Evolutionary conservation across 1,140 invertebrate genomes (phyloP).

Genomic region (Copidosoma floridanum): DNA sequence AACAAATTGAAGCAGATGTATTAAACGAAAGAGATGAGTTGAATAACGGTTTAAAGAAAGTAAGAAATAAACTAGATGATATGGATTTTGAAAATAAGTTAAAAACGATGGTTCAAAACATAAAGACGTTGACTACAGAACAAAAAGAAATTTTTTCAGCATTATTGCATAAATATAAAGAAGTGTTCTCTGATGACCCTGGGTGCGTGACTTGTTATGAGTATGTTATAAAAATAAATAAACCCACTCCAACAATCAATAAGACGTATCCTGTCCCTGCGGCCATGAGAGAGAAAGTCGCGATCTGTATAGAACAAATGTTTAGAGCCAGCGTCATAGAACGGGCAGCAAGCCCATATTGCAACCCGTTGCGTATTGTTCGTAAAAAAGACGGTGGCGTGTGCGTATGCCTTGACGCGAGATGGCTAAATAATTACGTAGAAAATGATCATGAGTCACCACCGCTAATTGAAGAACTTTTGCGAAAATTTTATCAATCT

Average conservation of each 20-base stretch:
- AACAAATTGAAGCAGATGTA: background rate
- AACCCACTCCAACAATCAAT: background rate
- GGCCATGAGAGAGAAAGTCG: slow-evolving; percentile 17
- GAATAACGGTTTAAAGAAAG: background rate
- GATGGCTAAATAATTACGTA: slow-evolving; percentile 40
- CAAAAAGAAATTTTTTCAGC: background rate
- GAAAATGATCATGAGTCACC: slow-evolving; percentile 37
- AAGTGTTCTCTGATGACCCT: slow-evolving; percentile 2
- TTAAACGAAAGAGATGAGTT: background rate
- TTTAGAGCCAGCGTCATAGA: slow-evolving; percentile 26
- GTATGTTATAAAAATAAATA: background rate
- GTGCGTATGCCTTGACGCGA: slow-evolving; percentile 30
- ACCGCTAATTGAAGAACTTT: slow-evolving; percentile 34
- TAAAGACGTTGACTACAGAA: background rate
- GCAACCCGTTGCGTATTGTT: slow-evolving; percentile 41
- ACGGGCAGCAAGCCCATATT: slow-evolving; percentile 36
- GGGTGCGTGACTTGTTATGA: background rate
- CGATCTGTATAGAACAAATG: slow-evolving; percentile 27
- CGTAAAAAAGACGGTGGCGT: slow-evolving; percentile 25
- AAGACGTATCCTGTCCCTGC: slow-evolving; percentile 33
- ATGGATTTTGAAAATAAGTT: background rate
- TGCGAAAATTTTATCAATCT: slow-evolving; percentile 32
- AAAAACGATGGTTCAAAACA: background rate
- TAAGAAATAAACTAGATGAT: background rate
- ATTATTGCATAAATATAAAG: background rate